phyloP scores from a whole-genome alignment of 2,888 invertebrate species.

The Parnassius apollo region DNA sequence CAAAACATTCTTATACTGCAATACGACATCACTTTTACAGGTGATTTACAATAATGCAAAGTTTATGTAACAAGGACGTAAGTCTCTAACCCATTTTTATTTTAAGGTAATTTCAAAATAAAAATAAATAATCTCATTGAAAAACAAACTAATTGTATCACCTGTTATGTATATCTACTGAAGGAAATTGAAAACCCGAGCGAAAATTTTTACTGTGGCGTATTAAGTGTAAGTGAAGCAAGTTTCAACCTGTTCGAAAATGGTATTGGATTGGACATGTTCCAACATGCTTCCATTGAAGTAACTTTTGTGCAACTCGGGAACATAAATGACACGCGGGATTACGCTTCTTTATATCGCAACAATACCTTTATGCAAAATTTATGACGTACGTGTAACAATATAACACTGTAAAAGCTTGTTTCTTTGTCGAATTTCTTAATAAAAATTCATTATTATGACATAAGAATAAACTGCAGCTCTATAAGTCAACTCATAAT shows the following conservation, averaged over 20 bases:
- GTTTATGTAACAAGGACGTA: too few species aligned
- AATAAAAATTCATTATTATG: not conserved
- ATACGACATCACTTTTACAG: too few species aligned
- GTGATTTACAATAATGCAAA: too few species aligned
- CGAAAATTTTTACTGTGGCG: too few species aligned
- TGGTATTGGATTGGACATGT: slow-evolving; percentile 16
- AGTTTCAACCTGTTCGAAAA: slow-evolving; percentile 24
- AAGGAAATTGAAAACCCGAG: too few species aligned
- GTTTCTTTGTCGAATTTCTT: not conserved
- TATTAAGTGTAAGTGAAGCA: not conserved
- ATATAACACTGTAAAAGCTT: not conserved
- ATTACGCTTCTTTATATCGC: slow-evolving; percentile 12
- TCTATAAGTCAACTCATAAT: slow-evolving; percentile 33
- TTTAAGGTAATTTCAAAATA: too few species aligned
- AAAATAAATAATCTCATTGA: too few species aligned
- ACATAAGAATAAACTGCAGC: slow-evolving; percentile 12
- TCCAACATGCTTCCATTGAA: slow-evolving; percentile 22
- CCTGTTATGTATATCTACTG: too few species aligned
- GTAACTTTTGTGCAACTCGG: slow-evolving; percentile 25
- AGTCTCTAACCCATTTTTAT: too few species aligned
- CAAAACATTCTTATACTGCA: too few species aligned
- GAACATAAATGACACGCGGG: slow-evolving; percentile 13
- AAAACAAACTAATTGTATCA: too few species aligned
- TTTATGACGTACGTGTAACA: slow-evolving; percentile 32
- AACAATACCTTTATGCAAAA: slow-evolving; percentile 17